These are phyloP conservation scores for Hypsibius dujardini DNA, from an alignment of 1,140 invertebrate species.

Conservation along the genomic window DNA sequence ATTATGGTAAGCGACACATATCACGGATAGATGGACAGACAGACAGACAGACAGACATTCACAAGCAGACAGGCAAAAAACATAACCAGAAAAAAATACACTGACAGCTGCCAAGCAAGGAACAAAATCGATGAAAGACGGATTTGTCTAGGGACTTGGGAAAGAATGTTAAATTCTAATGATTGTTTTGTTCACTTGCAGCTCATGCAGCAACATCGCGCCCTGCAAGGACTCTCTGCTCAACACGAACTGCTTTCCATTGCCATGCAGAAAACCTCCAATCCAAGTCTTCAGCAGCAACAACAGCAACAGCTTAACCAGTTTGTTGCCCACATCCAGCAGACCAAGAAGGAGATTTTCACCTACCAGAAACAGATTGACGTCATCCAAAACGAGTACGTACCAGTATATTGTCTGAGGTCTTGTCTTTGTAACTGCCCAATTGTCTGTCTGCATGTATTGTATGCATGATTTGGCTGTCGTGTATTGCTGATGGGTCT, in stretches of 20 bases:
- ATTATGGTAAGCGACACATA: background rate
- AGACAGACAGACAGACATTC: background rate
- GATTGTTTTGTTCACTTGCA: background rate
- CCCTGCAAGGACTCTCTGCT: constrained; percentile 28
- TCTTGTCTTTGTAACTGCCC: too few relatives aligned
- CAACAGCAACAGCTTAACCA: constrained; percentile 28
- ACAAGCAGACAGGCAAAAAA: too few relatives aligned
- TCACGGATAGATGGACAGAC: background rate
- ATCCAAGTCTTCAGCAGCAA: constrained; percentile 27
- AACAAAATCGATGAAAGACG: too few relatives aligned
- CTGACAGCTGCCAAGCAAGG: too few relatives aligned
- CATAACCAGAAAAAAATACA: too few relatives aligned
- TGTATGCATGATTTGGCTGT: too few relatives aligned
- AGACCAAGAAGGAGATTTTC: constrained; percentile 22
- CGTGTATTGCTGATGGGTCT: too few relatives aligned
- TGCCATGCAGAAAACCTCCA: constrained; percentile 19
- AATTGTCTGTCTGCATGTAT: too few relatives aligned
- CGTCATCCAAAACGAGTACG: constrained; percentile 2
- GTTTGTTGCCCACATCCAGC: constrained; percentile 24
- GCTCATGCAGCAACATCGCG: constrained; percentile 27
- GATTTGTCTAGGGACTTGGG: too few relatives aligned
- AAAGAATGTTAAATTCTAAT: background rate
- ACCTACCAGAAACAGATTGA: constrained; percentile 8
- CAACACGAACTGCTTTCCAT: constrained; percentile 22
- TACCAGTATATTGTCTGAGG: too few relatives aligned